Percentiles rank a stretch among this genome's conserved stretches.
Conservation (phyloP, 2,888 invertebrate genomes). For the Rhagophthalmus giganteus region DNA sequence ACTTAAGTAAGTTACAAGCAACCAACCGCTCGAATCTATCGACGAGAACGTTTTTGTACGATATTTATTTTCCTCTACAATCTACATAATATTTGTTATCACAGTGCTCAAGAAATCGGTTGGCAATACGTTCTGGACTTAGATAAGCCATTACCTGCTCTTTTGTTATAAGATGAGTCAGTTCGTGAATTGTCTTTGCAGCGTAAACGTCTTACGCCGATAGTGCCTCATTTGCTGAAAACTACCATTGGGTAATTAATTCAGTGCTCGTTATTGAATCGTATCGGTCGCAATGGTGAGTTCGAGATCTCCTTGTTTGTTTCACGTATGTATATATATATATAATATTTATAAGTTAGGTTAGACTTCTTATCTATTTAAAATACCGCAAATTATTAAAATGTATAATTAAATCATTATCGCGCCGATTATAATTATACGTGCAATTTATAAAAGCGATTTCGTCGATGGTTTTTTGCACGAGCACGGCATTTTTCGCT, state of each 20-base stretch:
- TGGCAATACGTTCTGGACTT: constrained; percentile 32
- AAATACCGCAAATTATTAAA: too few relatives aligned
- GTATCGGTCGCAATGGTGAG: constrained; percentile 15
- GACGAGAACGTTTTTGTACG: constrained; percentile 3
- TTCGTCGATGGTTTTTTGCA: too few relatives aligned
- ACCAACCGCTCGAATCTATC: constrained; percentile 3
- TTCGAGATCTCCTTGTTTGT: too few relatives aligned
- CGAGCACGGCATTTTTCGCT: too few relatives aligned
- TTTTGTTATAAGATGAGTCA: constrained; percentile 33
- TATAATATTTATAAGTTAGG: neutral
- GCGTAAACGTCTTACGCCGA: constrained; percentile 18
- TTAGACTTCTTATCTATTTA: neutral
- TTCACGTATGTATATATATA: too few relatives aligned
- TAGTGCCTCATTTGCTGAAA: constrained; percentile 3
- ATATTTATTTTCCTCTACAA: constrained; percentile 12
- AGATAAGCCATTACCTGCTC: constrained; percentile 36
- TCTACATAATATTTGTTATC: constrained; percentile 15
- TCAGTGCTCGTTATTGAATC: constrained; percentile 23
- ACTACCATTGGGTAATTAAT: too few relatives aligned
- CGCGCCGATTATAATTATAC: too few relatives aligned
- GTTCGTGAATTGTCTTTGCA: constrained; percentile 26
- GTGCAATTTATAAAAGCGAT: too few relatives aligned
- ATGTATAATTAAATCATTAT: too few relatives aligned
- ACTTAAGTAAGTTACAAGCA: too few relatives aligned
- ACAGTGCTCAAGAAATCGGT: constrained; percentile 32